A percentile compares a stretch with the other conserved stretches of the same genome.
Evolutionary conservation across 2,888 invertebrate species (phyloP).

Genomic region (Lasioglossum oenotherae): DNA sequence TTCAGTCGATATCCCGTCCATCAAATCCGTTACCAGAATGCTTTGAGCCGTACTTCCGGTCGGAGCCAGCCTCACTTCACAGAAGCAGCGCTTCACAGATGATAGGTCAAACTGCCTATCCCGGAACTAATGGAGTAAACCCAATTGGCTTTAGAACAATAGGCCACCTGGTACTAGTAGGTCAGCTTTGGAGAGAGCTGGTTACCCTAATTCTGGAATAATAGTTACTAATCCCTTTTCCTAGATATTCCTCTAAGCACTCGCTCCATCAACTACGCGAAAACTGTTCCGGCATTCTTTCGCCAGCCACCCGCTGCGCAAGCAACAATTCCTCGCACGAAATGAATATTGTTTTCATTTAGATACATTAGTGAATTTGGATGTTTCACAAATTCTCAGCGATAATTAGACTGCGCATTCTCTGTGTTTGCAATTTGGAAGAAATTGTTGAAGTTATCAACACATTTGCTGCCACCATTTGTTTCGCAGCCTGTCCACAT

Average conservation of each 20-base stretch:
- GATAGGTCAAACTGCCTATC: slow-evolving; percentile 14
- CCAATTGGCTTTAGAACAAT: slow-evolving; percentile 7
- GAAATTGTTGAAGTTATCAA: too few relatives aligned
- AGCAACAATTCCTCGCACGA: neutral
- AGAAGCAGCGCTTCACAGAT: slow-evolving; percentile 19
- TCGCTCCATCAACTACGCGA: neutral
- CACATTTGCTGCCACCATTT: too few relatives aligned
- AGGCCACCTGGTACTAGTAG: neutral
- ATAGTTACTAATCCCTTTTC: neutral
- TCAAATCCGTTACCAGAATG: slow-evolving; percentile 3
- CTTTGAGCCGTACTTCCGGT: slow-evolving; percentile 3
- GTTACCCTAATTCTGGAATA: neutral
- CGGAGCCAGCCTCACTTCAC: neutral
- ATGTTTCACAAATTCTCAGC: too few relatives aligned
- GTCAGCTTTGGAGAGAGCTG: neutral
- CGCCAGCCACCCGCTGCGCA: neutral
- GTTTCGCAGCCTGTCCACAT: too few relatives aligned
- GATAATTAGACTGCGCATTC: too few relatives aligned
- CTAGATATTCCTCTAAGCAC: neutral
- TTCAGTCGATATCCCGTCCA: neutral
- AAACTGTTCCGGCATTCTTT: neutral
- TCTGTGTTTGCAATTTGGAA: too few relatives aligned
- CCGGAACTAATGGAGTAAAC: slow-evolving; percentile 17
- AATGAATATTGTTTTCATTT: too few relatives aligned
- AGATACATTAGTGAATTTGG: too few relatives aligned